Base-by-base conservation (phyloP, 2,888 invertebrate genomes). In the Neocrepidodera transversa region DNA sequence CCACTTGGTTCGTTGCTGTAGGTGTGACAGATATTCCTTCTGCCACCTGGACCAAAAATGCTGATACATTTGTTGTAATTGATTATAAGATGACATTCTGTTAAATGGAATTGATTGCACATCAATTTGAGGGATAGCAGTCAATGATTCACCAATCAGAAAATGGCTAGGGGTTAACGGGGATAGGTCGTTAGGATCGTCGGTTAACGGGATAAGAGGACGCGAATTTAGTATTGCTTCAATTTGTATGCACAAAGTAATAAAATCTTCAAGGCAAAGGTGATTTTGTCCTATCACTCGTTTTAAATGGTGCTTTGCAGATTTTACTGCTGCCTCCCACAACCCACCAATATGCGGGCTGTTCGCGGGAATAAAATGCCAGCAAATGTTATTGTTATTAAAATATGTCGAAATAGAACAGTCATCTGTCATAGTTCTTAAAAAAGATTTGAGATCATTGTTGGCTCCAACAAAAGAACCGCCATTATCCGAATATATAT, bases 311-410 rank as follows among this genome's bases (percentile, higher is more conserved):
- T 32, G 11, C 10, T 32, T 32, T 2, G 32, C 11, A 13, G 11
- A 11, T 6, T 32, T 32, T 11, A 28, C 28, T 8, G 28, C 28
- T 10, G 28, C 28, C 10, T 28, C 28, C 28, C 28, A 28, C 28
- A 28, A 28, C 6, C 28, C 28, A 3, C 28, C 28, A 4, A 6
- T 3, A 10, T 28, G 28, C 7, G 28, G 28, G 5, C 57, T 28
- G 11, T 38, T 14, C 1, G 62, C 10, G 10, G 64, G 64, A 14
- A 60, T 65, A 45, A 65, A 65, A 14, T 62, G 23, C 23, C 23
- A 23, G 3, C 7, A 5, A 5, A 23, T 23, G 23, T 3, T 7
- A 28, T 62, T 62, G 3, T 3, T 5, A n/a, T n/a, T 30, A n/a
- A 30, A 30, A 30, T 6, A 30, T 30, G 26, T 38, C 4, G 3